Conservation (phyloP, 2,113 vertebrate genomes). For the Ceyx melanurus region DNA sequence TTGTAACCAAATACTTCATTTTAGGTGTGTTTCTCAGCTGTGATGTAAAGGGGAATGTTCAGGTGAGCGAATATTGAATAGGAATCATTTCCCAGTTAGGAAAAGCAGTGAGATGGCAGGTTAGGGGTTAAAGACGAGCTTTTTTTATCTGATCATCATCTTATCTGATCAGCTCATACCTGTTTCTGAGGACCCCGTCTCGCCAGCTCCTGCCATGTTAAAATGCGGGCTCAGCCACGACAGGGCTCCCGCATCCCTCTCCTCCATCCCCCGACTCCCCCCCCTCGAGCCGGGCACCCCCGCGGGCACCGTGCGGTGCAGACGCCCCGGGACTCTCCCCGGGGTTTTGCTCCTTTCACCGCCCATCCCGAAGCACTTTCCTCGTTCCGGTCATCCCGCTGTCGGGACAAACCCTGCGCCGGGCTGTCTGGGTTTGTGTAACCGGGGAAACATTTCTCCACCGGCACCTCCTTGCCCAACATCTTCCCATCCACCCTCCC, state of each 20-base stretch:
- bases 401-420: not conserved
- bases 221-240: not conserved
- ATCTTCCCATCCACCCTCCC: not conserved
- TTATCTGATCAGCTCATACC: not conserved
- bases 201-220: rapidly evolving
- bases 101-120: not conserved
- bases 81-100: not conserved
- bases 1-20: not conserved
- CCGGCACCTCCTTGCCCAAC: not conserved
- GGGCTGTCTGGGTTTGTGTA: not conserved
- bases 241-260: no score
- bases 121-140: not conserved
- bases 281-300: not conserved
- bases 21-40: not conserved
- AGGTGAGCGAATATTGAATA: not conserved
- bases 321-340: not conserved
- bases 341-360: rapidly evolving
- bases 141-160: not conserved
- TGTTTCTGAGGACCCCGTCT: not conserved
- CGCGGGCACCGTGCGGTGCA: not conserved
- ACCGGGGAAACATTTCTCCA: not conserved
- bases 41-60: not conserved
- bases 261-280: not conserved
- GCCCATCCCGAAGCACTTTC: not conserved
- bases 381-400: not conserved